A percentile compares a stretch with the other conserved stretches of the same genome.
phyloP scores from a whole-genome alignment of 2,797 vertebrate genomes.

The Perdix hodgsoniae region DNA sequence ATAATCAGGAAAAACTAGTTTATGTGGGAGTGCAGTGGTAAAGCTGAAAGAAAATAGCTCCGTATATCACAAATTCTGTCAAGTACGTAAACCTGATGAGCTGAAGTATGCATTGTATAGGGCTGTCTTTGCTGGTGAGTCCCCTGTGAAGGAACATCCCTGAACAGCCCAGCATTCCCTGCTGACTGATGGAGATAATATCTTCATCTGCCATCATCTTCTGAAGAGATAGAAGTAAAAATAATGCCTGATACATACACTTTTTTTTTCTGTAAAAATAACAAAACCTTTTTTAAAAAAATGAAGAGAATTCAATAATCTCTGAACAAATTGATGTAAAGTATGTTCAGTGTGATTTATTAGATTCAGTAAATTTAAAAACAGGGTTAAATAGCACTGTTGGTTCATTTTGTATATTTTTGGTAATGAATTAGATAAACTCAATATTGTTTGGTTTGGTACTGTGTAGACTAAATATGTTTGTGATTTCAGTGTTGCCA shows the following conservation, averaged over 20 bases:
- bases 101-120: neutral
- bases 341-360: neutral
- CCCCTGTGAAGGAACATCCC: neutral
- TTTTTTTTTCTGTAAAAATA: neutral
- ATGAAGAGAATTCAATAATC: neutral
- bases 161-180: neutral
- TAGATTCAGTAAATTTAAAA: neutral
- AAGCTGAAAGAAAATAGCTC: neutral
- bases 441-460: neutral
- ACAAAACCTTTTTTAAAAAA: neutral
- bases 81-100: neutral
- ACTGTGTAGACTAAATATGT: neutral
- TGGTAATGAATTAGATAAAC: neutral
- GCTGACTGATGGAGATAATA: neutral
- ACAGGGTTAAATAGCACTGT: neutral
- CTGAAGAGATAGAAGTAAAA: neutral
- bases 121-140: neutral
- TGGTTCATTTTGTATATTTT: neutral
- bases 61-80: neutral
- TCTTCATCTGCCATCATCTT: neutral
- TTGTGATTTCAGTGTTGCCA: conserved; percentile 38
- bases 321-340: neutral
- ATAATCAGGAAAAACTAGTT: conserved; percentile 64
- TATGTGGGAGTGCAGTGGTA: neutral
- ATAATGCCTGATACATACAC: neutral